phyloP scores from a whole-genome alignment of 2,888 invertebrate species.

The Lysandra bellargus region DNA sequence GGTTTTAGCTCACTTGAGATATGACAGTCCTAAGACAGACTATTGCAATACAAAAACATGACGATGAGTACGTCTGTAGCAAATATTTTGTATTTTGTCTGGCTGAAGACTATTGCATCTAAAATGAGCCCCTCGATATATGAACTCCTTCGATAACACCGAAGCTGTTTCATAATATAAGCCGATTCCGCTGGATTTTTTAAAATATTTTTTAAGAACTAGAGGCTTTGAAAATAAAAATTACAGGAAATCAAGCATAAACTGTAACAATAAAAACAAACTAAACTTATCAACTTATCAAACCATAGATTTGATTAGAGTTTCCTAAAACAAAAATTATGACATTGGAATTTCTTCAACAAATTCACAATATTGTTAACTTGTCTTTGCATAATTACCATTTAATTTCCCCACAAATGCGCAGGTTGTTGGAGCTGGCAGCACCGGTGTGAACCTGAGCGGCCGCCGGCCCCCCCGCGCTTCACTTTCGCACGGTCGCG shows the following conservation, averaged over 20 bases:
- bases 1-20: not conserved
- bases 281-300: not conserved
- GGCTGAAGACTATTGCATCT: too few species aligned
- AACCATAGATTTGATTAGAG: too few species aligned
- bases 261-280: not conserved
- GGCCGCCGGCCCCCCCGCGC: conserved; percentile 48
- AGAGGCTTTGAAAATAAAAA: too few species aligned
- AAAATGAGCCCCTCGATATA: too few species aligned
- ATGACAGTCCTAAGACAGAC: not conserved
- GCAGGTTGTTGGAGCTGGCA: conserved; percentile 32
- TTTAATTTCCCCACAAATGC: not conserved
- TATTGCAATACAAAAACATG: not conserved
- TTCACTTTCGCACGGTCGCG: conserved; percentile 78
- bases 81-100: too few species aligned
- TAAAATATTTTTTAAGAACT: too few species aligned
- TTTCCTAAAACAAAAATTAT: too few species aligned
- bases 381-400: not conserved
- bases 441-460: conserved; percentile 33
- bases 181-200: too few species aligned
- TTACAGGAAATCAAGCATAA: too few species aligned
- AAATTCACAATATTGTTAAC: not conserved
- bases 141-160: too few species aligned
- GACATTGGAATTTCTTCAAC: not conserved
- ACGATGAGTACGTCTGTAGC: too few species aligned
- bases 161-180: too few species aligned